Base-by-base conservation (phyloP, 2,797 vertebrate species). In the Fringilla coelebs region DNA sequence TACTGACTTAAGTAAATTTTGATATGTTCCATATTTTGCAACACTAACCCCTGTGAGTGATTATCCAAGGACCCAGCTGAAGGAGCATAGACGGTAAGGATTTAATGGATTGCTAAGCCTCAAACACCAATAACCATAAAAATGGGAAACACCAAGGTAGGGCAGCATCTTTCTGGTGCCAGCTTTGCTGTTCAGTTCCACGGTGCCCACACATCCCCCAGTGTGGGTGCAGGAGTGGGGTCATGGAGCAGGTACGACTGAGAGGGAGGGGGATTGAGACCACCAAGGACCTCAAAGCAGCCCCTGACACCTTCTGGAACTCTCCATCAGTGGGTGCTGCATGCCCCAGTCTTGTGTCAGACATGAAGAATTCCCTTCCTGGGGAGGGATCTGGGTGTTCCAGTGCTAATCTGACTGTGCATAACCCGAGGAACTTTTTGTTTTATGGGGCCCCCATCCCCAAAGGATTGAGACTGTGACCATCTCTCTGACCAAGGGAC, bases 81-180 rank as follows among this genome's bases (percentile, higher is more conserved):
- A 82, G 43, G 21, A 70, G 31, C 8, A 3, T 3, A 10, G 32
- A 28, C 18, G n/a, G 54, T 29, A 6, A 16, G 38, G 58, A 71
- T 17, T 76, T 45, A 31, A 34, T 26, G 38, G 45, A 40, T 17
- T 46, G 43, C 26, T 40, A 6, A 10, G n/a, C 14, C 45, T 65
- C 51, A 24, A 45, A 65, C 38, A 71, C 45, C 29, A 17, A 1
- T 8, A 43, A 10, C 17, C 65, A 31, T 40, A 40, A 43, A 31
- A 19, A 29, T 16, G 55, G 29, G 38, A 43, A 58, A 67, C 6
- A 16, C 0, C 0, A 45, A 52, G 22, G 24, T 6, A 20, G 7
- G 18, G n/a, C 51, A 52, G 45, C n/a, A 71, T 12, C 51, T 11
- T 52, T 34, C 38, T 34, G 36, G 65, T 51, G 43, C 24, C 57